Evolutionary conservation across 1,140 invertebrate genomes (phyloP).

Genomic region (Aporrectodea caliginosa): DNA sequence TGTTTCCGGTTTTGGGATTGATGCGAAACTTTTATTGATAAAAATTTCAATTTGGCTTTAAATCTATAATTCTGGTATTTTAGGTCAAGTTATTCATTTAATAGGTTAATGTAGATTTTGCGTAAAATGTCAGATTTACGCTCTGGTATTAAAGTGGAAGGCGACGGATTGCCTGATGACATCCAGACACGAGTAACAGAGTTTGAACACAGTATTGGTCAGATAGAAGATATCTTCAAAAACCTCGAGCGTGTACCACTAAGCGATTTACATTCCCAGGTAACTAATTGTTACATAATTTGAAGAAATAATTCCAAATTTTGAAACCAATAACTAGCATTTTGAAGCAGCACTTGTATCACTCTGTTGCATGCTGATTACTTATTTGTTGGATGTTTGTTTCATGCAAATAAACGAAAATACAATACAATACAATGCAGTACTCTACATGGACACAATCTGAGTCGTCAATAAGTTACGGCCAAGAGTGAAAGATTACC

Average conservation of each 20-base stretch:
- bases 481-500: too few relatives aligned
- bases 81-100: too few relatives aligned
- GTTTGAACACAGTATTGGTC: conserved; percentile 11
- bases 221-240: conserved; percentile 21
- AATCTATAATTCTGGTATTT: too few relatives aligned
- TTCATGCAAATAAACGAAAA: neutral
- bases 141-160: neutral
- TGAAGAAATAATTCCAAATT: too few relatives aligned
- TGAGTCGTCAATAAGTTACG: too few relatives aligned
- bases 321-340: too few relatives aligned
- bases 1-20: too few relatives aligned
- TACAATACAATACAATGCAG: neutral
- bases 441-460: neutral
- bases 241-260: neutral
- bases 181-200: neutral
- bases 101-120: too few relatives aligned
- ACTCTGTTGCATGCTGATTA: neutral
- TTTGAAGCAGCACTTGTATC: neutral
- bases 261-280: conserved; percentile 12
- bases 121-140: neutral
- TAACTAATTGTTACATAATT: conserved; percentile 1
- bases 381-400: neutral
- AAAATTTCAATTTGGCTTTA: too few relatives aligned
- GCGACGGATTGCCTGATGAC: conserved; percentile 1
- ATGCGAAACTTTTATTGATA: too few relatives aligned